Base-by-base conservation (phyloP, 1,140 invertebrate species). In the Lordiphosa stackelbergi region DNA sequence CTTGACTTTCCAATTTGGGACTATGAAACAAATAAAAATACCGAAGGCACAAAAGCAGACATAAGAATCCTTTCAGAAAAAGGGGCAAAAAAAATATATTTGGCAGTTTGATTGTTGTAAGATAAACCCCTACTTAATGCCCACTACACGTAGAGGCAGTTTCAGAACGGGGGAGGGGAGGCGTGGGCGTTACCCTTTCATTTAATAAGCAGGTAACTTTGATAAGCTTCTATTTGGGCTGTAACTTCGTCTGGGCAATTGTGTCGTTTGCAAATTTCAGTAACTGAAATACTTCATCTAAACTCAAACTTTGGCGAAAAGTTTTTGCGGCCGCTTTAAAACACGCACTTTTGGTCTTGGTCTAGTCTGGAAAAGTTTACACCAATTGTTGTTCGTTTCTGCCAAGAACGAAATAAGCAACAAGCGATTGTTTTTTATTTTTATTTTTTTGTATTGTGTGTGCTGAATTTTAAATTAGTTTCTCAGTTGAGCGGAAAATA, bases 401-500 rank as follows among this genome's bases (percentile, higher is more conserved):
- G 41, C 19, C 19, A 22, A 10, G 5, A 28, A 46, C 19, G 5
- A 28, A 46, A 46, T 46, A 31, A 46, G 43, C 43, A 46, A 46
- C 43, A 46, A 46, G 43, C 43, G n/a, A 9, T 46, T 46, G 43
- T 12, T 24, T 31, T 28, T 31, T 46, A 31, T 46, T 22, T 46
- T 46, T 46, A 12, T 46, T 28, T 22, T 19, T 31, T 5, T 5
- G 24, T 28, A 7, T 28, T 28, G 24, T 28, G 40, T 68, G 64
- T 59, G 64, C 48, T 68, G 64, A 68, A 68, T 68, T 53, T 37
- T 37, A 59, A 68, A 68, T 68, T 59, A 66, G 64, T 68, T 68
- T 41, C 43, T 47, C 38, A 51, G 35, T 38, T 37, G 47, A 13
- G 35, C 11, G 47, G 47, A 46, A 46, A 46, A 46, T 46, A 46